phyloP scores from a whole-genome alignment of 2,797 vertebrate species.

The Chelon labrosus region DNA sequence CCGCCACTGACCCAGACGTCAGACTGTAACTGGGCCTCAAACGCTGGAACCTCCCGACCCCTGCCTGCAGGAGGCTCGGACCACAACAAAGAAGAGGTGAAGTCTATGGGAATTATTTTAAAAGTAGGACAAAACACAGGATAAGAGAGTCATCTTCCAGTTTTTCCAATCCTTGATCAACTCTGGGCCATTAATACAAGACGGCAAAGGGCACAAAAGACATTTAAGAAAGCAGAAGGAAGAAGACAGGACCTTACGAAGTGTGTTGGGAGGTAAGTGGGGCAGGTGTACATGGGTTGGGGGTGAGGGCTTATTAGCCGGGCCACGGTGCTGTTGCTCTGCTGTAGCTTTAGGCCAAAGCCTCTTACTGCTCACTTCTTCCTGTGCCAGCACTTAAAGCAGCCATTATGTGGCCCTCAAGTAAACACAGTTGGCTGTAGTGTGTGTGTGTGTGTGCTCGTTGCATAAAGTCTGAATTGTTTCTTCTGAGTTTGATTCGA shows the following conservation, averaged over 20 bases:
- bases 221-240: neutral
- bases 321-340: slow-evolving; percentile 63
- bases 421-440: slow-evolving; percentile 9
- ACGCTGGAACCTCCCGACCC: neutral
- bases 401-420: slow-evolving; percentile 54
- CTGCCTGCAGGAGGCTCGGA: slow-evolving; percentile 10
- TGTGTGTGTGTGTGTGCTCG: neutral
- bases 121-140: neutral
- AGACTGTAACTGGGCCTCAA: slow-evolving; percentile 41
- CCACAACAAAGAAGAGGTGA: neutral
- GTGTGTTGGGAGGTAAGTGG: slow-evolving; percentile 75
- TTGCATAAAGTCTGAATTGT: slow-evolving; percentile 10
- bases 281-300: slow-evolving; percentile 33
- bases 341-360: slow-evolving; percentile 84
- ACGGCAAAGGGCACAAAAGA: neutral
- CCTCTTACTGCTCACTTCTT: slow-evolving; percentile 79
- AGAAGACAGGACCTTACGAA: slow-evolving; percentile 11
- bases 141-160: neutral
- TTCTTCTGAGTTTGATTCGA: slow-evolving; percentile 23
- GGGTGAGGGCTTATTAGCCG: slow-evolving; percentile 67
- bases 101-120: neutral
- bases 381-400: slow-evolving; percentile 64
- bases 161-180: slow-evolving; percentile 4
- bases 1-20: slow-evolving; percentile 63
- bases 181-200: neutral